Percentiles rank a stretch among this genome's conserved stretches.
Evolutionary conservation across 2,888 invertebrate species (phyloP).

Genomic region (Agonopterix subpropinquella): DNA sequence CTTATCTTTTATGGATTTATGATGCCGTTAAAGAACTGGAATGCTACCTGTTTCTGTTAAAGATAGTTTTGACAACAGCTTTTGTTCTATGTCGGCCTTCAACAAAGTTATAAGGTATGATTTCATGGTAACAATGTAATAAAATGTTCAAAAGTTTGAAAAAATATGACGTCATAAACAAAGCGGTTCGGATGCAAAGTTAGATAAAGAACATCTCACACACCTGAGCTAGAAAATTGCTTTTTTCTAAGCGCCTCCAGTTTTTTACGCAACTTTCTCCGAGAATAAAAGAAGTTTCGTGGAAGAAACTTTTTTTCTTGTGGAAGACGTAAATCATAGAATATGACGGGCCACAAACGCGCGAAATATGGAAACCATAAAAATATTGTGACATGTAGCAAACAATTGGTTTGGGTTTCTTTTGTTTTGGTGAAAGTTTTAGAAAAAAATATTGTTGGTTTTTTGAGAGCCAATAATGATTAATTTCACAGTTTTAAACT

Average conservation of each 20-base stretch:
- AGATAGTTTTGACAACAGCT: conserved; percentile 52
- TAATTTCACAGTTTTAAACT: conserved; percentile 8
- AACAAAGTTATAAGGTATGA: conserved; percentile 45
- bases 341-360: conserved; percentile 53
- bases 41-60: conserved; percentile 41
- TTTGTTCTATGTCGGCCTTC: conserved; percentile 53
- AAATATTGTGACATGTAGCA: conserved; percentile 63
- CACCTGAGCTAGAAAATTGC: conserved; percentile 77
- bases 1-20: conserved; percentile 22
- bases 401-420: conserved; percentile 38
- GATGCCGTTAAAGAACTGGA: conserved; percentile 38
- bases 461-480: conserved; percentile 13
- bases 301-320: conserved; percentile 59
- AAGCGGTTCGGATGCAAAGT: conserved; percentile 74
- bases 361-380: conserved; percentile 59
- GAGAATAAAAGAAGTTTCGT: conserved; percentile 71
- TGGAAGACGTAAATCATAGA: conserved; percentile 54
- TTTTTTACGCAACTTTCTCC: conserved; percentile 73
- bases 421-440: conserved; percentile 44
- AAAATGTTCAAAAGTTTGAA: conserved; percentile 72
- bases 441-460: conserved; percentile 5
- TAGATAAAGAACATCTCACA: conserved; percentile 76
- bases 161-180: conserved; percentile 72
- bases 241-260: conserved; percentile 73
- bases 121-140: conserved; percentile 60